These are phyloP conservation scores for Batillaria attramentaria DNA, from an alignment of 1,140 invertebrate genomes.

Conservation along the genomic window DNA sequence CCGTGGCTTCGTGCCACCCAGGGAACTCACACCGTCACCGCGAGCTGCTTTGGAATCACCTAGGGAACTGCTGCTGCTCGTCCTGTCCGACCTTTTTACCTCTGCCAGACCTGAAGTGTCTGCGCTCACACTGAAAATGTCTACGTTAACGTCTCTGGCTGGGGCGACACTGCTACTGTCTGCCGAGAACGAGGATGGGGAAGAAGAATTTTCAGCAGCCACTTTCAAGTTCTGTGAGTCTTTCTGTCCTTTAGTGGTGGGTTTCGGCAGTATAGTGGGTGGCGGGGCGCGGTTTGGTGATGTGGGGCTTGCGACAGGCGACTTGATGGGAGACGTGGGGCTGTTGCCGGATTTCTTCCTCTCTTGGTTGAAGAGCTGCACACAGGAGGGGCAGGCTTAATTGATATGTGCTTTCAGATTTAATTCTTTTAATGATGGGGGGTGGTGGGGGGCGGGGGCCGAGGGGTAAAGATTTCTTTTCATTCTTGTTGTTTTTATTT, in stretches of 20 bases:
- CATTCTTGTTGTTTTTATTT: too few relatives aligned
- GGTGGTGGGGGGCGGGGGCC: too few relatives aligned
- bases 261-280: neutral
- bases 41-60: neutral
- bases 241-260: constrained; percentile 18
- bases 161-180: neutral
- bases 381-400: too few relatives aligned
- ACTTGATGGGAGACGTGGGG: neutral
- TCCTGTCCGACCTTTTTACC: neutral
- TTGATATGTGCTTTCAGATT: too few relatives aligned
- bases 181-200: neutral
- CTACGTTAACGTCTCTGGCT: neutral
- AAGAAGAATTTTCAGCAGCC: neutral
- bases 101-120: neutral
- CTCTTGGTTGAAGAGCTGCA: constrained; percentile 22
- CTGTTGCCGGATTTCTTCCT: constrained; percentile 12
- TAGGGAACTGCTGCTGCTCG: neutral
- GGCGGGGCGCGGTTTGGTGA: neutral
- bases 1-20: neutral
- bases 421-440: too few relatives aligned
- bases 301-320: neutral
- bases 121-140: neutral
- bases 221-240: constrained; percentile 26
- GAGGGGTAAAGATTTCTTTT: too few relatives aligned
- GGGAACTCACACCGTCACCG: neutral